Evolutionary conservation across 2,113 vertebrate genomes (phyloP).

Genomic region (Amphiprion percula): DNA sequence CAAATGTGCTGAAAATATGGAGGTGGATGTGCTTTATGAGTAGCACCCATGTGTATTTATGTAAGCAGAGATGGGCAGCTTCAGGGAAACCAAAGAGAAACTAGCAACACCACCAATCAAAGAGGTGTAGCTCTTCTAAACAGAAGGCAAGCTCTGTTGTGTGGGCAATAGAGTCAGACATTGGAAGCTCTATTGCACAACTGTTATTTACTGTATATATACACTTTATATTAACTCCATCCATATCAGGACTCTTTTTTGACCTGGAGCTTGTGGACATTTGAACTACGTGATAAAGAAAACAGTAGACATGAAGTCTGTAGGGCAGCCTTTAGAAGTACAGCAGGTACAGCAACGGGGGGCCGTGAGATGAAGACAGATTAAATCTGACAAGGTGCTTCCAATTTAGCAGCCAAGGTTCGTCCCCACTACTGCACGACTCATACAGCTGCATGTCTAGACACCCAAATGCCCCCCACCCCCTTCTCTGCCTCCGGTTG

Average conservation of each 20-base stretch:
- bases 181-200: not conserved
- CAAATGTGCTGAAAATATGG: slow-evolving; percentile 12
- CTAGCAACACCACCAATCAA: slow-evolving; percentile 11
- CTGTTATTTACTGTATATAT: not conserved
- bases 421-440: slow-evolving; percentile 50
- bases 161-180: slow-evolving; percentile 13
- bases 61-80: slow-evolving; percentile 16
- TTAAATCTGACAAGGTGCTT: slow-evolving; percentile 57
- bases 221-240: not conserved
- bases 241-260: not conserved
- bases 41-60: slow-evolving; percentile 26
- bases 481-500: slow-evolving; percentile 30
- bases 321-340: slow-evolving; percentile 8
- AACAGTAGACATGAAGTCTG: not conserved
- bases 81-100: slow-evolving; percentile 13
- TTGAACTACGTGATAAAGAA: slow-evolving; percentile 7
- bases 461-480: slow-evolving; percentile 29
- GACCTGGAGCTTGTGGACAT: slow-evolving; percentile 28
- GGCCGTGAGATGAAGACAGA: slow-evolving; percentile 35
- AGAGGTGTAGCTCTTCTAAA: slow-evolving; percentile 14
- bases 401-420: slow-evolving; percentile 38
- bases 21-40: slow-evolving; percentile 27
- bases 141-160: not conserved
- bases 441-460: slow-evolving; percentile 56
- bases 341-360: slow-evolving; percentile 12